Evolutionary conservation across 2,113 vertebrate genomes (phyloP).

Genomic region (Cephalophus harveyi): DNA sequence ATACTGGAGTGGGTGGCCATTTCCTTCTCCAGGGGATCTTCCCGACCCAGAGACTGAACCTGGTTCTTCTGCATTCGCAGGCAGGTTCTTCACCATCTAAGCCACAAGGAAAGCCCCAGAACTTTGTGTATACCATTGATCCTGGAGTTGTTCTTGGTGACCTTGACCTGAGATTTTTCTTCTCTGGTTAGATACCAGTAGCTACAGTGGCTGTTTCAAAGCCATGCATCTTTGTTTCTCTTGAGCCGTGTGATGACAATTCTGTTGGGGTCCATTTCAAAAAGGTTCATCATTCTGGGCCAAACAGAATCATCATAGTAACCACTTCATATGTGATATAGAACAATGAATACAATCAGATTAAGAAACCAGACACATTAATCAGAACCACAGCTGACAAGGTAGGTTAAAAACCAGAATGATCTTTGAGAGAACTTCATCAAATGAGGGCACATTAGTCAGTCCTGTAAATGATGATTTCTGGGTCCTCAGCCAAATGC

Average conservation of each 20-base stretch:
- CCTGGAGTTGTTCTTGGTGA: background rate
- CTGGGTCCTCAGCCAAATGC: background rate
- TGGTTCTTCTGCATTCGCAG: background rate
- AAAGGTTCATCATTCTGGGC: background rate
- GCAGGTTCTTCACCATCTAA: background rate
- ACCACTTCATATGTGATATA: background rate
- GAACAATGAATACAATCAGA: background rate
- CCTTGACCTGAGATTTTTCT: background rate
- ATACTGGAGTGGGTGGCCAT: background rate
- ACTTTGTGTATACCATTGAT: background rate
- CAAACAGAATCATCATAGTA: background rate
- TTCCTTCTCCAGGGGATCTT: background rate
- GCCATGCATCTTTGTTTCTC: background rate
- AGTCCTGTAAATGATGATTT: background rate
- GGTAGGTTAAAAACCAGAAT: background rate
- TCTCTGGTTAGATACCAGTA: background rate
- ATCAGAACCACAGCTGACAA: background rate
- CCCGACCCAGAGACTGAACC: background rate
- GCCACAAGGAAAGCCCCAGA: background rate
- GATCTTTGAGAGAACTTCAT: background rate
- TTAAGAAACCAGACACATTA: background rate
- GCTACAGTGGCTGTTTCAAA: background rate
- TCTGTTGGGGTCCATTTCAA: background rate
- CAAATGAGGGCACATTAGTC: background rate
- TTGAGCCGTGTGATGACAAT: background rate